A percentile compares a stretch with the other conserved stretches of the same genome.
phyloP scores from a whole-genome alignment of 1,140 invertebrate genomes.

The Asbolus verrucosus region DNA sequence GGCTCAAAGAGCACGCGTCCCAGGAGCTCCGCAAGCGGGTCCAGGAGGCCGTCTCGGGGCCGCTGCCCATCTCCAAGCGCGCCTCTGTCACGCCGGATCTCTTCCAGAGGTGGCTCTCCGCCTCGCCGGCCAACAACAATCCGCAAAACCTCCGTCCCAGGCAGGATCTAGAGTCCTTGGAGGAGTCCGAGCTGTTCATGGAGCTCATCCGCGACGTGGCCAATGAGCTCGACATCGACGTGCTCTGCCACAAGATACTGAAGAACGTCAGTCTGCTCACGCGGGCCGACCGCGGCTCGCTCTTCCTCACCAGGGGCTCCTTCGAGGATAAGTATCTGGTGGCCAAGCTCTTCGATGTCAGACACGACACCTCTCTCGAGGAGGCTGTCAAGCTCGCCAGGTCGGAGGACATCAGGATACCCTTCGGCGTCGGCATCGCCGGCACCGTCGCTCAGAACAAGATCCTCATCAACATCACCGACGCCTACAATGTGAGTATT shows the following conservation, averaged over 20 bases:
- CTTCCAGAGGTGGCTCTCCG: slow-evolving; percentile 87
- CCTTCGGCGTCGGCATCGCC: slow-evolving; percentile 91
- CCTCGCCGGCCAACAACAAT: slow-evolving; percentile 61
- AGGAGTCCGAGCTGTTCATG: slow-evolving; percentile 88
- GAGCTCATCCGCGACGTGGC: slow-evolving; percentile 93
- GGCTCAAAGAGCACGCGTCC: slow-evolving; percentile 79
- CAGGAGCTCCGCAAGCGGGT: slow-evolving; percentile 71
- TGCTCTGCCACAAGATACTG: slow-evolving; percentile 93
- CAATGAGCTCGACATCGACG: slow-evolving; percentile 93
- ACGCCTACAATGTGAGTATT: slow-evolving; percentile 88
- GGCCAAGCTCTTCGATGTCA: slow-evolving; percentile 93
- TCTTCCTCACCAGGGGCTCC: slow-evolving; percentile 88
- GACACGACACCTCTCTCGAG: slow-evolving; percentile 85
- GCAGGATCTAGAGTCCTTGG: slow-evolving; percentile 59
- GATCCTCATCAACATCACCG: slow-evolving; percentile 88
- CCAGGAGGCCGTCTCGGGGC: slow-evolving; percentile 61
- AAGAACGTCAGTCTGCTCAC: slow-evolving; percentile 91
- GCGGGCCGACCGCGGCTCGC: slow-evolving; percentile 85
- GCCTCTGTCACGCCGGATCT: slow-evolving; percentile 87
- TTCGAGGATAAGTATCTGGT: slow-evolving; percentile 82
- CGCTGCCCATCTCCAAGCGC: slow-evolving; percentile 66
- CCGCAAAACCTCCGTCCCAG: slow-evolving; percentile 60
- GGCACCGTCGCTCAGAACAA: slow-evolving; percentile 90
- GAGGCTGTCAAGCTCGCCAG: slow-evolving; percentile 79
- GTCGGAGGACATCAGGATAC: slow-evolving; percentile 86